phyloP scores from a whole-genome alignment of 23 tunicate genomes.

The Oikopleura albicans region DNA sequence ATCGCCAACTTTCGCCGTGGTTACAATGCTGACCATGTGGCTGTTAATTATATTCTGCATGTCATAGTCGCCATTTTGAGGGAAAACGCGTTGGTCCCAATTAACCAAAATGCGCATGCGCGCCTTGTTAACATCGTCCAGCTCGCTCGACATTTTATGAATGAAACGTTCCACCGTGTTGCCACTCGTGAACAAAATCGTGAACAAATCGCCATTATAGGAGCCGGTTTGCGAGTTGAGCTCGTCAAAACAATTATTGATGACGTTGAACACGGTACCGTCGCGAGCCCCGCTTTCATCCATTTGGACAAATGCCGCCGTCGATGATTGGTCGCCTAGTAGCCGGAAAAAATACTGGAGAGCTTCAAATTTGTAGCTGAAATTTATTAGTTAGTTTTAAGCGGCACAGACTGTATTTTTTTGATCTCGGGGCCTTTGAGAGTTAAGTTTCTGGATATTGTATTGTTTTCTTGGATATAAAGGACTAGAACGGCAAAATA shows the following conservation, averaged over 20 bases:
- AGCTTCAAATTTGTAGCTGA: neutral
- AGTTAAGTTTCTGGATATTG: no score
- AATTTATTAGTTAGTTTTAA: no score
- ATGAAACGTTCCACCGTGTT: neutral
- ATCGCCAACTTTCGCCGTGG: no score
- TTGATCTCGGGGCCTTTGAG: no score
- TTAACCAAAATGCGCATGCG: neutral
- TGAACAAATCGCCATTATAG: neutral
- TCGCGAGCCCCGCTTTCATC: neutral
- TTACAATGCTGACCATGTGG: neutral
- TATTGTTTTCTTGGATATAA: no score
- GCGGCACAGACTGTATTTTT: no score
- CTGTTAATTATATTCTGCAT: neutral
- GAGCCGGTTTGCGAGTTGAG: neutral
- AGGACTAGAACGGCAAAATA: no score
- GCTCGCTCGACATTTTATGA: neutral
- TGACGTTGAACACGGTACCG: neutral
- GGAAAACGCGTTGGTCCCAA: neutral
- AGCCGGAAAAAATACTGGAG: neutral
- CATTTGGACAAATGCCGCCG: neutral
- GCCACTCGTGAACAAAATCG: neutral
- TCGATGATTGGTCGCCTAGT: neutral
- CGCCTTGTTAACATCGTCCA: neutral
- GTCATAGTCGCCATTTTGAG: neutral
- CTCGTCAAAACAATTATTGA: neutral